phyloP scores from a whole-genome alignment of 1,140 invertebrate genomes.

The Grapholita molesta region DNA sequence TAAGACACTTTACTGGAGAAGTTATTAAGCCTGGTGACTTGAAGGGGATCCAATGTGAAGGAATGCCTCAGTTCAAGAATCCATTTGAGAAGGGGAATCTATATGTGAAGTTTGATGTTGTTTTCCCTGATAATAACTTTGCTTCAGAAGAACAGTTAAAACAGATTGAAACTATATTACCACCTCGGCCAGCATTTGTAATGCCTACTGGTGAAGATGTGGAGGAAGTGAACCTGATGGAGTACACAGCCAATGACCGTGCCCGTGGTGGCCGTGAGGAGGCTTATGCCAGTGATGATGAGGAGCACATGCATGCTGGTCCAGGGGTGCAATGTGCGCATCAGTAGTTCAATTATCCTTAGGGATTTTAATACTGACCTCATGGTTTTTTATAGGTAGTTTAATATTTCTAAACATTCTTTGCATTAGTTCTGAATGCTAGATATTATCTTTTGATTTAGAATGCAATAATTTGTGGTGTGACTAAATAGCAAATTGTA shows the following conservation, averaged over 20 bases:
- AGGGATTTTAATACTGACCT: conserved; percentile 63
- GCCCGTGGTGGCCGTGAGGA: conserved; percentile 76
- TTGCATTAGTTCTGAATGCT: conserved; percentile 1
- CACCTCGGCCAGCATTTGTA: conserved; percentile 81
- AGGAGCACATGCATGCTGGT: conserved; percentile 78
- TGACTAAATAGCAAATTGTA: conserved; percentile 1
- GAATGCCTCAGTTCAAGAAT: conserved; percentile 93
- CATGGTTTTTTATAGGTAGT: conserved; percentile 65
- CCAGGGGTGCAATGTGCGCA: conserved; percentile 85
- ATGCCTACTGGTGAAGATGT: conserved; percentile 87
- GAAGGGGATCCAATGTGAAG: conserved; percentile 90
- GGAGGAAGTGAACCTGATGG: conserved; percentile 90
- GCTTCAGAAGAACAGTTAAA: conserved; percentile 82
- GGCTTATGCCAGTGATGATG: conserved; percentile 84
- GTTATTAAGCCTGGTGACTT: conserved; percentile 89
- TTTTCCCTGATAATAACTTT: conserved; percentile 91
- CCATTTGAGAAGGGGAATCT: conserved; percentile 92
- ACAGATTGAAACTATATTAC: conserved; percentile 85
- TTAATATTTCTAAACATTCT: conserved; percentile 30
- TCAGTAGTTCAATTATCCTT: conserved; percentile 79
- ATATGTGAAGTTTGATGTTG: conserved; percentile 92
- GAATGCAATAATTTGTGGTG: neutral
- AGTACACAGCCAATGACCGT: conserved; percentile 82
- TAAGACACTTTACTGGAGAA: conserved; percentile 85
- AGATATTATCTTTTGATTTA: neutral